phyloP scores from a whole-genome alignment of 2,888 invertebrate genomes.

The Lottia gigantea region DNA sequence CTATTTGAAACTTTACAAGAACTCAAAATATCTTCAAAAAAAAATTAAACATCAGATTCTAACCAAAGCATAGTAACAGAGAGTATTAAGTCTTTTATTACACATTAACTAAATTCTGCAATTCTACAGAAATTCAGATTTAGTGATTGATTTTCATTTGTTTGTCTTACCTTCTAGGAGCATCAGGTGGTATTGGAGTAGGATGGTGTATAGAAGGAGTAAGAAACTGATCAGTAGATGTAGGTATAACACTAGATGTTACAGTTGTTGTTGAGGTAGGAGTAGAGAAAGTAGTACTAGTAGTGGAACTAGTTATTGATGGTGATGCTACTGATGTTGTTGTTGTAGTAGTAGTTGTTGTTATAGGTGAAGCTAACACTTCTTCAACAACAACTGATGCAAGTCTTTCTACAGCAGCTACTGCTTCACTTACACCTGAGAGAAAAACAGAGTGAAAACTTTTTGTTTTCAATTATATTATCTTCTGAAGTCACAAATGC shows the following conservation, averaged over 20 bases:
- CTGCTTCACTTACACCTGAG: constrained; percentile 38
- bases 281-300: constrained; percentile 7
- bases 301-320: constrained; percentile 1
- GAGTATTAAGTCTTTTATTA: neutral
- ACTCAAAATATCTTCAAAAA: too few relatives aligned
- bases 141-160: constrained; percentile 13
- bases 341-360: constrained; percentile 19
- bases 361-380: constrained; percentile 36
- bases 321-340: constrained; percentile 15
- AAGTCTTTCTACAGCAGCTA: constrained; percentile 47
- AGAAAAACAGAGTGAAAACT: neutral
- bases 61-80: too few relatives aligned
- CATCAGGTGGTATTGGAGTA: neutral
- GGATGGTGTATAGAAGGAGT: constrained; percentile 11
- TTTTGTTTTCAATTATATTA: too few relatives aligned
- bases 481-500: too few relatives aligned
- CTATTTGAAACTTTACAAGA: too few relatives aligned
- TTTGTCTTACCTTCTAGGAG: constrained; percentile 13
- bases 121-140: neutral
- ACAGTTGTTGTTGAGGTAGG: constrained; percentile 15
- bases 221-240: constrained; percentile 6
- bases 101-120: neutral
- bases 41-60: too few relatives aligned
- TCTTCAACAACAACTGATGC: constrained; percentile 48
- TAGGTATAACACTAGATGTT: constrained; percentile 30